Base-by-base conservation (phyloP, 2,113 vertebrate species). In the Megatriorchis doriae region DNA sequence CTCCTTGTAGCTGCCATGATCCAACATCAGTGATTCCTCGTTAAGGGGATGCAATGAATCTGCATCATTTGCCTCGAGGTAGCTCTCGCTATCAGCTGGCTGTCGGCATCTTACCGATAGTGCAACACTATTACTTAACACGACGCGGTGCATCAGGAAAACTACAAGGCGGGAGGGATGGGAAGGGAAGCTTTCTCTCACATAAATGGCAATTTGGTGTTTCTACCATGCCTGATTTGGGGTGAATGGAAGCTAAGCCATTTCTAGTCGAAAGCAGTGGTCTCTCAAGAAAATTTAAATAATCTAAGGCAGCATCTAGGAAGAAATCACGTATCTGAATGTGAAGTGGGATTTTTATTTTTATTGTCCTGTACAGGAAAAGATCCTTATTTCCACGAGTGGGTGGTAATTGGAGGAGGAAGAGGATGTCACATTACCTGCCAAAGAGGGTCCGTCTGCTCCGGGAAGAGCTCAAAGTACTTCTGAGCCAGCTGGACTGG, bases 391-490 rank as follows among this genome's bases (percentile, higher is more conserved):
- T 79, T n/a, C 80, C 68, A 45, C 1, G 8, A 42, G 40, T 0
- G 0, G 13, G 6, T 26, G 45, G 66, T 25, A 23, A 32, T 5
- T 13, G 65, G 75, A 85, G 48, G 47, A 74, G 55, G 56, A 55
- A 63, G n/a, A 47, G 18, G 73, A 15, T 38, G 67, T 17, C 55
- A 5, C 18, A 2, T 97, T 98, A 99, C 99, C 99, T 99, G 99
- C 99, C 99, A 99, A 40, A 99, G 98, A 12, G 99, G 99, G 86
- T 99, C 98, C 40, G 97, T 99, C 97, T 99, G 99, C 95, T 99
- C 99, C 0, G 99, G 99, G 88, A 99, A 99, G 79, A 99, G 98
- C 93, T 99, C 98, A n/a, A 99, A 99, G 97, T 99, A 99, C 95
- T 99, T 99, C 92, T 98, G 98, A 7, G 99, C 99, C 38, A 99